Evolutionary conservation across 2,797 vertebrate genomes (phyloP), one percentile per base, ranked within the genome.

Genomic region (Amniataba percoides): DNA sequence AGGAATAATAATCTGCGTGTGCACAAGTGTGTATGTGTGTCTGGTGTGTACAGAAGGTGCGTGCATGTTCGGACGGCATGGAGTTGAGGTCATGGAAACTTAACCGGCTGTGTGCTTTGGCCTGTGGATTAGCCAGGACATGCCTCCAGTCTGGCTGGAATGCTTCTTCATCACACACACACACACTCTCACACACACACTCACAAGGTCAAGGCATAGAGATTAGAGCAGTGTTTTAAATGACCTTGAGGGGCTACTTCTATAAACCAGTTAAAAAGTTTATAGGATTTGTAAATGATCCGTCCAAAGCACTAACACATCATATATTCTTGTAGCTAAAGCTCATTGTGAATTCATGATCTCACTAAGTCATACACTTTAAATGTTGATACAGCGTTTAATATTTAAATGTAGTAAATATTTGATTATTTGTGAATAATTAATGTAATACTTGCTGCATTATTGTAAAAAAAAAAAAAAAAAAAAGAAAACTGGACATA

Each of bases 31-130:
- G 49, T 18, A 31, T 75, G 45, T 77, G 60, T 56, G 25, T 53
- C 36, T 21, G 48, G 59, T 74, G 66, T 59, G 61, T 53, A 55
- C 60, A 58, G 57, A 52, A 58, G 39, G 57, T 0, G 42, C 59
- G 52, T 76, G 62, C 49, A n/a, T 80, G 82, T 86, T 86, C 77
- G 4, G 88, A 84, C 80, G 85, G 89, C 78, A 80, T 86, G 78
- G 55, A 65, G 82, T 83, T 92, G 89, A 92, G 91, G 89, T 94
- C 91, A 93, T 92, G 91, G 91, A 94, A 94, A 93, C 87, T 85
- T 77, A 83, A 89, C 60, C 12, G 84, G 62, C 74, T 88, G 81
- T 89, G 82, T 72, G 85, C 86, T 91, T 80, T 82, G 89, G 87
- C 77, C 84, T 74, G 25, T 68, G 84, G 88, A 90, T 92, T 90